These are phyloP conservation scores for Lymantria dispar DNA, from an alignment of 2,888 invertebrate species.

Conservation along the genomic window DNA sequence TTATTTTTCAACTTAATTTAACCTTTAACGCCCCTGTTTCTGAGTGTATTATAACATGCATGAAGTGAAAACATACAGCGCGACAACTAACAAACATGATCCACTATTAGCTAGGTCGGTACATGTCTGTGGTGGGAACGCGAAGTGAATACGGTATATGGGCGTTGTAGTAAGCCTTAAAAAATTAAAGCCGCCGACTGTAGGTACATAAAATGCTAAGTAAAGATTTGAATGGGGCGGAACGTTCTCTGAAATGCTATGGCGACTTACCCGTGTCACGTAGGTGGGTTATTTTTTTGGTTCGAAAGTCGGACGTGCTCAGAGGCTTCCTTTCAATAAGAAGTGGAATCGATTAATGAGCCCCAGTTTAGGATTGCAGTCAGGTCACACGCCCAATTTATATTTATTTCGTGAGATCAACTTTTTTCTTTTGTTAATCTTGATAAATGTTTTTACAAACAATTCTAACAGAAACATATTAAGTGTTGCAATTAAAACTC, in stretches of 20 bases:
- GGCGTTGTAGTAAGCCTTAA: conserved; percentile 68
- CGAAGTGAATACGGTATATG: conserved; percentile 70
- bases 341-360: conserved; percentile 60
- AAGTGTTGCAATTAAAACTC: conserved; percentile 28
- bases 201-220: conserved; percentile 74
- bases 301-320: conserved; percentile 57
- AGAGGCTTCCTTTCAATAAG: conserved; percentile 48
- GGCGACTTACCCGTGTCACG: conserved; percentile 63
- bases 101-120: conserved; percentile 65
- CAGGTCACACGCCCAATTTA: conserved; percentile 38
- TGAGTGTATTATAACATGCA: conserved; percentile 38
- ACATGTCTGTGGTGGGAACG: conserved; percentile 70
- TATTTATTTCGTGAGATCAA: conserved; percentile 16
- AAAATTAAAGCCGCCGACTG: conserved; percentile 65
- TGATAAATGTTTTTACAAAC: conserved; percentile 31
- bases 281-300: conserved; percentile 53
- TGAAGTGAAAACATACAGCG: conserved; percentile 26
- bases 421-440: conserved; percentile 19
- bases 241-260: conserved; percentile 58
- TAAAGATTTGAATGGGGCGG: conserved; percentile 67
- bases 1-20: conserved; percentile 34
- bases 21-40: conserved; percentile 38
- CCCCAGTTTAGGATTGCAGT: conserved; percentile 43
- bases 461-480: conserved; percentile 16
- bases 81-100: conserved; percentile 38